These are phyloP conservation scores for Platycheirus rosarum DNA, from an alignment of 2,888 invertebrate species.

Conservation along the genomic window DNA sequence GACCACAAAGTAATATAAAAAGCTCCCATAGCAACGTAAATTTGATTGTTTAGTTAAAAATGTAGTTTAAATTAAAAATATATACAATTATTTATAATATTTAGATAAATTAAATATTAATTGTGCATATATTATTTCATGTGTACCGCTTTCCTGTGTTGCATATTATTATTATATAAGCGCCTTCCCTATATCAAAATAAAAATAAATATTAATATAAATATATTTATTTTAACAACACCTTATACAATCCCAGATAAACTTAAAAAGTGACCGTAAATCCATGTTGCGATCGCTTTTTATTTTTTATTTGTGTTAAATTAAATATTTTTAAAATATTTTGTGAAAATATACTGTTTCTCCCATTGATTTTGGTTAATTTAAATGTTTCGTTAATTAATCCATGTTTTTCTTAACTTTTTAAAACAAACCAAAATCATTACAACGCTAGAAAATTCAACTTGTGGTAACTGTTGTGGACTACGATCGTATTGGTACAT, in stretches of 20 bases:
- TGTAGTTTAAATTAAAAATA: slow-evolving; percentile 50
- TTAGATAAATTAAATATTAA: slow-evolving; percentile 35
- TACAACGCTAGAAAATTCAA: slow-evolving; percentile 95
- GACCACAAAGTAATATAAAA: not conserved
- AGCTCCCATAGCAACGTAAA: slow-evolving; percentile 39
- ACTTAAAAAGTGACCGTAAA: slow-evolving; percentile 15
- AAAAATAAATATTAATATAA: slow-evolving; percentile 24
- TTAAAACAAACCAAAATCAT: slow-evolving; percentile 22
- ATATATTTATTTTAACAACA: slow-evolving; percentile 32
- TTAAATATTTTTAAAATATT: slow-evolving; percentile 24
- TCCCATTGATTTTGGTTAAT: slow-evolving; percentile 10
- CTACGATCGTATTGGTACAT: slow-evolving; percentile 99
- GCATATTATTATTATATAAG: slow-evolving; percentile 58
- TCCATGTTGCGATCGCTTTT: slow-evolving; percentile 13
- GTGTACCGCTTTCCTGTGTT: slow-evolving; percentile 66
- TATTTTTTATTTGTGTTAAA: slow-evolving; percentile 6
- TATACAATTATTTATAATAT: slow-evolving; percentile 35
- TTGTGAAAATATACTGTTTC: slow-evolving; percentile 28
- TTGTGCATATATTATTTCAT: slow-evolving; percentile 21
- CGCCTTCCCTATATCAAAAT: slow-evolving; percentile 13
- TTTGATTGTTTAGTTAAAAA: slow-evolving; percentile 43
- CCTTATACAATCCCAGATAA: slow-evolving; percentile 21
- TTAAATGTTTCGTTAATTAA: slow-evolving; percentile 42
- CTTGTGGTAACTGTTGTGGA: slow-evolving; percentile 99
- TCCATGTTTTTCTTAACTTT: slow-evolving; percentile 8